A percentile compares a stretch with the other conserved stretches of the same genome.
Conservation (phyloP, 2,888 invertebrate genomes). For the Agrilus biguttatus region DNA sequence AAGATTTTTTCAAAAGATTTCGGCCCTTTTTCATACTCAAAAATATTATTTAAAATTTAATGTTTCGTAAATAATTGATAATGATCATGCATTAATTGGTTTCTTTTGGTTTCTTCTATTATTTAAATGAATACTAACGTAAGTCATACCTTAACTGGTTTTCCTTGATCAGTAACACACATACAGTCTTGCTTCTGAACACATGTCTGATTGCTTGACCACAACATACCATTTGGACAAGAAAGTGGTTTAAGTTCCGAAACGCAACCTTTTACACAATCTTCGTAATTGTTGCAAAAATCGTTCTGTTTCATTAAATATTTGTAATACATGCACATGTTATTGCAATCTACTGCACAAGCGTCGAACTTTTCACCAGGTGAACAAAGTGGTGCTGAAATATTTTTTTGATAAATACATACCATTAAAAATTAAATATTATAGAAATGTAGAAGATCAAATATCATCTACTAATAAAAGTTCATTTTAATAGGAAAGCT, state of each 20-base stretch:
- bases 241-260: slow-evolving; percentile 17
- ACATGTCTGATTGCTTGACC: slow-evolving; percentile 61
- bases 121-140: not conserved
- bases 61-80: too few relatives aligned
- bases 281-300: slow-evolving; percentile 31
- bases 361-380: slow-evolving; percentile 43
- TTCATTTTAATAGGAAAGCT: too few relatives aligned
- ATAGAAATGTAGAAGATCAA: too few relatives aligned
- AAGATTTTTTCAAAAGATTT: too few relatives aligned
- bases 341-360: slow-evolving; percentile 60
- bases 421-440: not conserved
- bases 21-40: too few relatives aligned
- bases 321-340: slow-evolving; percentile 53
- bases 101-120: not conserved
- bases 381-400: slow-evolving; percentile 16
- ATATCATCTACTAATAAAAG: too few relatives aligned
- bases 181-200: slow-evolving; percentile 60
- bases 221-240: slow-evolving; percentile 46
- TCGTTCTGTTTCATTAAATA: slow-evolving; percentile 28
- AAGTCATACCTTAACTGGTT: slow-evolving; percentile 44
- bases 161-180: slow-evolving; percentile 51
- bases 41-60: too few relatives aligned
- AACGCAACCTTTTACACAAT: slow-evolving; percentile 26
- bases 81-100: too few relatives aligned
- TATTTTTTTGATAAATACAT: slow-evolving; percentile 4